These are phyloP conservation scores for Lasiurus cinereus DNA, from an alignment of 2,113 vertebrate species.

Conservation along the genomic window DNA sequence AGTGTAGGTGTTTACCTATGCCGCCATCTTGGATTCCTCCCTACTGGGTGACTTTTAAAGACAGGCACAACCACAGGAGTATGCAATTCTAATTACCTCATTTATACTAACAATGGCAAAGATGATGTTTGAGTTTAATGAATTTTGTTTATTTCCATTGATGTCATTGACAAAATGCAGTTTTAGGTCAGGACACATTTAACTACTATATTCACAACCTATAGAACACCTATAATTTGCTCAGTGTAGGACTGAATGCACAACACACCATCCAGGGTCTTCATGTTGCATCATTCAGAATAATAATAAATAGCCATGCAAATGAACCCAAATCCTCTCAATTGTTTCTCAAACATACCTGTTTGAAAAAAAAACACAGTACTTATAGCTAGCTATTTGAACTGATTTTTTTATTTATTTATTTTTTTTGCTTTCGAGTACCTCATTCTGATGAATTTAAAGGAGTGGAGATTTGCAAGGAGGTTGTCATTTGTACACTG, in stretches of 20 bases:
- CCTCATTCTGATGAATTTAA: conserved; percentile 35
- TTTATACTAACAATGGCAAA: background rate
- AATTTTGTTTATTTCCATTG: conserved; percentile 29
- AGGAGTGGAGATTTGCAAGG: background rate
- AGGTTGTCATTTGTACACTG: background rate
- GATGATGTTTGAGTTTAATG: background rate
- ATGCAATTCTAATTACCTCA: background rate
- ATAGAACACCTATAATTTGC: conserved; percentile 1
- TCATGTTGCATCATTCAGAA: background rate
- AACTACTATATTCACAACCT: background rate
- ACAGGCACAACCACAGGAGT: background rate
- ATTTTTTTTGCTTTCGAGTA: conserved; percentile 66
- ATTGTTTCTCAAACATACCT: background rate
- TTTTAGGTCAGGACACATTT: background rate
- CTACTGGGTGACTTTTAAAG: background rate
- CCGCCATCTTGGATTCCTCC: too few species aligned
- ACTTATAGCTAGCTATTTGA: conserved; percentile 49
- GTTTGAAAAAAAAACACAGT: conserved; percentile 54
- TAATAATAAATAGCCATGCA: conserved; percentile 41
- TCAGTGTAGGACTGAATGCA: background rate
- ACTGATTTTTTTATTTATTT: too few species aligned
- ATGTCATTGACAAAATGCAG: background rate
- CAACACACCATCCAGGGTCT: background rate
- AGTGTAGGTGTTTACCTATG: too few species aligned
- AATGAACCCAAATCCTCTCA: background rate